These are phyloP conservation scores for Phylloscopus trochiloides DNA, from an alignment of 2,113 vertebrate genomes.

Conservation along the genomic window DNA sequence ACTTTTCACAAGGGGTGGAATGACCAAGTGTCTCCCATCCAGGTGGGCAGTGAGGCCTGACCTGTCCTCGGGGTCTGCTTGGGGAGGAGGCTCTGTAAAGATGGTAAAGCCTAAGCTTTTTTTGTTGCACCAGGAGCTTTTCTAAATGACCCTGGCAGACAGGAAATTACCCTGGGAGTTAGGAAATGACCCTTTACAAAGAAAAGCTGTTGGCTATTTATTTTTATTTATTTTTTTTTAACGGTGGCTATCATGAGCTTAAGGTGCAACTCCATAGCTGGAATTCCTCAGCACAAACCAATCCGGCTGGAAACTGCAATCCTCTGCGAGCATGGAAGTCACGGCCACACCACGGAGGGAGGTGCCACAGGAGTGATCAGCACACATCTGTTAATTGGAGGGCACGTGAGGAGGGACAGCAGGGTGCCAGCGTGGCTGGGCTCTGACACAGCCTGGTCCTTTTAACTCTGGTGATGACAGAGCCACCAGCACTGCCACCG, in stretches of 20 bases:
- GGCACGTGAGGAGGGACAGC: neutral
- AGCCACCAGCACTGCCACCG: neutral
- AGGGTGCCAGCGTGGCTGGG: neutral
- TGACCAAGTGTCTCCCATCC: neutral
- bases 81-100: neutral
- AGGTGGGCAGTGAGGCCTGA: neutral
- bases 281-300: neutral
- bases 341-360: neutral
- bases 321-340: neutral
- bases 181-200: neutral
- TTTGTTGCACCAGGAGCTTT: neutral
- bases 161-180: neutral
- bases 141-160: neutral
- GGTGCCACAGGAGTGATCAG: neutral
- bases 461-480: neutral
- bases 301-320: rapidly evolving
- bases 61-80: neutral
- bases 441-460: neutral
- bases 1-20: neutral
- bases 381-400: neutral
- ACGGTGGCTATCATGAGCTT: rapidly evolving
- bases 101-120: neutral
- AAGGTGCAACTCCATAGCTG: neutral
- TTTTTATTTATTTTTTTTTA: neutral
- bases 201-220: neutral